A percentile compares a stretch with the other conserved stretches of the same genome.
Evolutionary conservation across 1,140 invertebrate genomes (phyloP).

Genomic region (Euura saliciscinereae): DNA sequence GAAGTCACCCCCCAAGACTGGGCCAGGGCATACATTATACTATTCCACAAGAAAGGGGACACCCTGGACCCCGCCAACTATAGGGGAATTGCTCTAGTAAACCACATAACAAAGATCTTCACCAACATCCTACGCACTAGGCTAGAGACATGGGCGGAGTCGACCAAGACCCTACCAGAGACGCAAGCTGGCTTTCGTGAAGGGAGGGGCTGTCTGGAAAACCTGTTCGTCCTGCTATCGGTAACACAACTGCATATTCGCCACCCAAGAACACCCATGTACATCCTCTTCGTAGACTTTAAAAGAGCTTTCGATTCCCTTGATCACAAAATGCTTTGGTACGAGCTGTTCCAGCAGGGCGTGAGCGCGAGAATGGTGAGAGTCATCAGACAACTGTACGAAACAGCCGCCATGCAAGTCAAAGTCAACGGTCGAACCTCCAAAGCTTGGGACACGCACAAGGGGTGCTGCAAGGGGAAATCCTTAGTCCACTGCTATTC

Average conservation of each 20-base stretch:
- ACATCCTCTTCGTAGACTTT: neutral
- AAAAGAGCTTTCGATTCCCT: constrained; percentile 10
- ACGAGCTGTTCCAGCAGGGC: constrained; percentile 17
- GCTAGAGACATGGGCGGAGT: constrained; percentile 1
- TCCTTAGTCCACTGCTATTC: too few relatives aligned
- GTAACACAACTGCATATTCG: constrained; percentile 9
- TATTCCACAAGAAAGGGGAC: constrained; percentile 13
- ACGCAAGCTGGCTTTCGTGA: neutral
- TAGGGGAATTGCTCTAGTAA: constrained; percentile 3
- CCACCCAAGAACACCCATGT: constrained; percentile 6
- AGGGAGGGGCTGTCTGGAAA: neutral
- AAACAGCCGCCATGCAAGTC: constrained; percentile 15
- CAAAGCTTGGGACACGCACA: constrained; percentile 2
- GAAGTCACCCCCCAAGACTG: constrained; percentile 16
- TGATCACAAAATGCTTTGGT: constrained; percentile 18
- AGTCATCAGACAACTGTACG: constrained; percentile 25
- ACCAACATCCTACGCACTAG: neutral
- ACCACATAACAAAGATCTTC: constrained; percentile 13
- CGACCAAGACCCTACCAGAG: neutral
- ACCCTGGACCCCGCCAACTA: neutral
- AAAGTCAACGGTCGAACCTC: neutral
- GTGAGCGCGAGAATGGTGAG: constrained; percentile 24
- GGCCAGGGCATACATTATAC: constrained; percentile 9
- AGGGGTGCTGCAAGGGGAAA: constrained; percentile 25
- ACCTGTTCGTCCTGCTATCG: neutral